These are phyloP conservation scores for Lota lota DNA, from an alignment of 2,113 vertebrate species.

Conservation along the genomic window DNA sequence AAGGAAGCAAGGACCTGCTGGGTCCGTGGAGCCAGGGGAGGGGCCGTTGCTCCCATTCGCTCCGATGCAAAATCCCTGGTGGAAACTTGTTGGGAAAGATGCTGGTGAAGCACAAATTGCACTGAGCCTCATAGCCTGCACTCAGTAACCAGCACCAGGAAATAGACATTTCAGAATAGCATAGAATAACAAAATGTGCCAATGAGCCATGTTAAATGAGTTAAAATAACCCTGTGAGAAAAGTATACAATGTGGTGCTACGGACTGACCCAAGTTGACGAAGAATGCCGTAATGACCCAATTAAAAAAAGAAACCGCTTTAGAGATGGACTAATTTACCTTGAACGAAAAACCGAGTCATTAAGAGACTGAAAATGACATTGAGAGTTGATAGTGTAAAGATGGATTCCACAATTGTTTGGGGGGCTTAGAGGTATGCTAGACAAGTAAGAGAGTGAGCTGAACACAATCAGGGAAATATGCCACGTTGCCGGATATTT, in stretches of 20 bases:
- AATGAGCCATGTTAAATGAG: conserved; percentile 54
- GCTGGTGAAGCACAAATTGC: conserved; percentile 20
- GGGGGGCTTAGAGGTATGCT: too few species aligned
- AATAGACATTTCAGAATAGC: conserved; percentile 54
- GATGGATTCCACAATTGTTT: too few species aligned
- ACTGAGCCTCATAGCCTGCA: conserved; percentile 19
- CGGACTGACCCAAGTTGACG: too few species aligned
- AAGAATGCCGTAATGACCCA: too few species aligned
- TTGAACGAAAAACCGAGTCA: too few species aligned
- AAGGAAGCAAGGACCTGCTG: conserved; percentile 7
- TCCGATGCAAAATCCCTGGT: not conserved
- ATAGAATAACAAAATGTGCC: conserved; percentile 52
- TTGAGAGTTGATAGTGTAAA: too few species aligned
- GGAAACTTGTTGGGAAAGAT: conserved; percentile 8
- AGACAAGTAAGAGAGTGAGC: too few species aligned
- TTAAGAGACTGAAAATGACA: too few species aligned
- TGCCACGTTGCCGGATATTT: too few species aligned
- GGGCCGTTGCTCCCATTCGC: not conserved
- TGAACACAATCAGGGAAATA: too few species aligned
- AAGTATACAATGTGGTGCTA: conserved; percentile 32
- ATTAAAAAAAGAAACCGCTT: too few species aligned
- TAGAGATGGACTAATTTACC: too few species aligned
- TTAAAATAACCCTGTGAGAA: conserved; percentile 58
- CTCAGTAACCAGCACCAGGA: conserved; percentile 38
- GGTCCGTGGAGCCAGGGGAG: conserved; percentile 12